Evolutionary conservation across 1,140 invertebrate genomes (phyloP).

Genomic region (Ostrea edulis): DNA sequence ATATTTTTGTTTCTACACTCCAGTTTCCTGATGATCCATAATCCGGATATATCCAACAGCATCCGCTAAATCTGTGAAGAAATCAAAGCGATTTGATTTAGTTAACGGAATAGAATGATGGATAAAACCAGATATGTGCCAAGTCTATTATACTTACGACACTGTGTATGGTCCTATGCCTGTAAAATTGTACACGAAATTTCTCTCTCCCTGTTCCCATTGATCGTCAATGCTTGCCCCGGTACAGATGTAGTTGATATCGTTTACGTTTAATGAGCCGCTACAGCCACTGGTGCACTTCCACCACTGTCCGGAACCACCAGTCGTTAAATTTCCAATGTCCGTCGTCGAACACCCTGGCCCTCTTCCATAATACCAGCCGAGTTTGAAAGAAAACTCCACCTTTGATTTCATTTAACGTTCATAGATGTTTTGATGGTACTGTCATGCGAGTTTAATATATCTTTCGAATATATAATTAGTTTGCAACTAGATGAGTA

Average conservation of each 20-base stretch:
- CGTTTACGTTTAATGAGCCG: background rate
- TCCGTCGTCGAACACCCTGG: background rate
- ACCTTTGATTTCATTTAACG: background rate
- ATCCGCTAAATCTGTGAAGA: constrained; percentile 9
- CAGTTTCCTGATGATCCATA: constrained; percentile 15
- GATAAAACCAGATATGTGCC: too few species aligned
- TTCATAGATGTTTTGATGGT: background rate
- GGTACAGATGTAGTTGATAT: constrained; percentile 49
- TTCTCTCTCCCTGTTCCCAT: constrained; percentile 57
- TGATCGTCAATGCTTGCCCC: constrained; percentile 38
- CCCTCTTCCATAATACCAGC: background rate
- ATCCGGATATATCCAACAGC: background rate
- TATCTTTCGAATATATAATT: too few species aligned
- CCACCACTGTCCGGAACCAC: too few species aligned
- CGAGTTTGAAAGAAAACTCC: background rate
- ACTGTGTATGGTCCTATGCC: constrained; percentile 51
- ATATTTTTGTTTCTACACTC: constrained; percentile 47
- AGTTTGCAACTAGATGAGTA: too few species aligned
- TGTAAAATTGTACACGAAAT: constrained; percentile 51
- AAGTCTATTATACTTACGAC: constrained; percentile 17
- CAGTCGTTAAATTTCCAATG: background rate
- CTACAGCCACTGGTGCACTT: background rate
- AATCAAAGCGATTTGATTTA: background rate
- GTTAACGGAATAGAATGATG: too few species aligned
- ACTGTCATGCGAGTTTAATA: too few species aligned